These are phyloP conservation scores for Hydractinia symbiolongicarpus DNA, from an alignment of 30 jellyfish, hydroid and myxozoan species.

Conservation along the genomic window DNA sequence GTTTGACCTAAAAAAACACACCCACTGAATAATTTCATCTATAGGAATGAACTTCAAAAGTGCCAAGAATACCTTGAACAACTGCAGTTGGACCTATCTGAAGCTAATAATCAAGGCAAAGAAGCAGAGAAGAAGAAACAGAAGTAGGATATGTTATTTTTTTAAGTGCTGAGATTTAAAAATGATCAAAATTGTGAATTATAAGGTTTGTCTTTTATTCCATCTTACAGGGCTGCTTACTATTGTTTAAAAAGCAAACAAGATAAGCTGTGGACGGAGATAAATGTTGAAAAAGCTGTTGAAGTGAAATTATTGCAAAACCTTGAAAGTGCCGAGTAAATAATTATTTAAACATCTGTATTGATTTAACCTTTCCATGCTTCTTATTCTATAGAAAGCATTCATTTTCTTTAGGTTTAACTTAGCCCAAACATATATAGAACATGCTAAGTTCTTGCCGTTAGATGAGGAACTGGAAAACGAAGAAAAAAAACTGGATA, in stretches of 20 bases:
- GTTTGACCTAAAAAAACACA: too few relatives aligned
- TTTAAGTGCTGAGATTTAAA: background rate
- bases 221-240: conserved; percentile 57
- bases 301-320: conserved; percentile 51
- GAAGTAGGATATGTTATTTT: conserved; percentile 29
- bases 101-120: conserved; percentile 55
- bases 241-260: conserved; percentile 61
- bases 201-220: background rate
- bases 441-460: conserved; percentile 92
- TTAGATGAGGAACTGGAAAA: conserved; percentile 60
- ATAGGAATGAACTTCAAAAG: conserved; percentile 59
- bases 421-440: conserved; percentile 88
- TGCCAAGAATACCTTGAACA: conserved; percentile 53
- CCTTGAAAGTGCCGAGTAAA: conserved; percentile 90
- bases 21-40: background rate
- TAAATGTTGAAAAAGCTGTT: conserved; percentile 55
- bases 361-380: background rate
- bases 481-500: conserved; percentile 51
- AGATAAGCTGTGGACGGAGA: conserved; percentile 58
- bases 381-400: background rate
- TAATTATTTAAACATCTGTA: background rate
- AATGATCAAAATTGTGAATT: background rate
- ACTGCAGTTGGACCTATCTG: conserved; percentile 45
- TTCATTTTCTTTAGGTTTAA: conserved; percentile 43
- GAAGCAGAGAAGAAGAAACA: conserved; percentile 74